These are phyloP conservation scores for Marronus borbonicus DNA, from an alignment of 2,888 invertebrate genomes.

Conservation along the genomic window DNA sequence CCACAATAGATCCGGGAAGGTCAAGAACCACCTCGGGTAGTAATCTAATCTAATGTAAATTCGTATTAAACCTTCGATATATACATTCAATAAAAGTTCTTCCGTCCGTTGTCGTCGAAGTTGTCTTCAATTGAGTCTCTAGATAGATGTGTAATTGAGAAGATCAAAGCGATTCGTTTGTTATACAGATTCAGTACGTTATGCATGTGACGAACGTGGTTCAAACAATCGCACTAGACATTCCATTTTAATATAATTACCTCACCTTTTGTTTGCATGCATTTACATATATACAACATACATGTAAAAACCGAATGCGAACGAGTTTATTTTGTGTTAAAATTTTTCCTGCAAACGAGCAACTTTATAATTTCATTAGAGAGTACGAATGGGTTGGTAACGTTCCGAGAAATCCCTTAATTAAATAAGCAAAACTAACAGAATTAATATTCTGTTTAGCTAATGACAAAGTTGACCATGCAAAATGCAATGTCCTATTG, in stretches of 20 bases:
- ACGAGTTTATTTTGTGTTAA: too few species aligned
- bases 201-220: neutral
- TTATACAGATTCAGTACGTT: neutral
- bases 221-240: slow-evolving; percentile 26
- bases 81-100: neutral
- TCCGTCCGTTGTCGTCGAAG: too few species aligned
- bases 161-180: slow-evolving; percentile 22
- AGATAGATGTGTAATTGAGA: slow-evolving; percentile 8
- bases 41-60: too few species aligned
- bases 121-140: neutral
- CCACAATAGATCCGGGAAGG: too few species aligned
- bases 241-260: slow-evolving; percentile 21
- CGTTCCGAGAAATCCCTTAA: too few species aligned
- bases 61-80: neutral
- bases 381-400: neutral
- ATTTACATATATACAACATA: neutral
- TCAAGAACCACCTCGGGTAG: too few species aligned
- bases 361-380: neutral
- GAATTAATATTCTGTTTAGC: too few species aligned
- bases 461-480: too few species aligned
- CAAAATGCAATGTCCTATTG: too few species aligned
- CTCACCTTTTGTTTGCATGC: slow-evolving; percentile 11
- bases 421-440: too few species aligned
- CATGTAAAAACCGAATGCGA: neutral
- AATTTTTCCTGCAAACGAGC: neutral